A percentile compares a stretch with the other conserved stretches of the same genome.
These are phyloP conservation scores for Thunnus thynnus DNA, from an alignment of 2,113 vertebrate genomes.

Conservation along the genomic window DNA sequence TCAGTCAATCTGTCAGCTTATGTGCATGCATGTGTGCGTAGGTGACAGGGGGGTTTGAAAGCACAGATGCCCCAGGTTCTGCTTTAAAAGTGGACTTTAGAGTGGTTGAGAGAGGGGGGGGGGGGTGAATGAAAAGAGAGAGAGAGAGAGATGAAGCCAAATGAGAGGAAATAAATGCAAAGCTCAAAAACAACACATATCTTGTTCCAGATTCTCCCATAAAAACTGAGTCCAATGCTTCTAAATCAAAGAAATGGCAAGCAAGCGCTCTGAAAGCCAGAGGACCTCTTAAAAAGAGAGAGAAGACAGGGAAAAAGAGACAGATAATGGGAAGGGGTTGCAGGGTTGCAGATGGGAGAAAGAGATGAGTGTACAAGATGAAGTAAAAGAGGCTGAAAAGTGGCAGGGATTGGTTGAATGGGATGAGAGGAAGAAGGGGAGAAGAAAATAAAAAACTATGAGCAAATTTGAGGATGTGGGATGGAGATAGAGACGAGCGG, in stretches of 20 bases:
- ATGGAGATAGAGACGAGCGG: constrained; percentile 19
- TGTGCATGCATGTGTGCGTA: not conserved
- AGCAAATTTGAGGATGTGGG: constrained; percentile 15
- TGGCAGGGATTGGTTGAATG: constrained; percentile 3
- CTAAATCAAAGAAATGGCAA: constrained; percentile 58
- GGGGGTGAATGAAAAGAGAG: not conserved
- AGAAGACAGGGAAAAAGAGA: not conserved
- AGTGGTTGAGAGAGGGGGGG: constrained; percentile 24
- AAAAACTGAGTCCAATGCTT: constrained; percentile 38
- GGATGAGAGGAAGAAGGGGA: not conserved
- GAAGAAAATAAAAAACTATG: not conserved
- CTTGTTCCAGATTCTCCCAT: constrained; percentile 55
- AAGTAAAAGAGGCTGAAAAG: constrained; percentile 19
- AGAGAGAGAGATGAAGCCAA: constrained; percentile 10
- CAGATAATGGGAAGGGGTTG: constrained; percentile 29
- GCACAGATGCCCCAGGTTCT: constrained; percentile 64
- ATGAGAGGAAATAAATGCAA: constrained; percentile 54
- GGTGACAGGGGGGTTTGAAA: constrained; percentile 41
- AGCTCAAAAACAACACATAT: constrained; percentile 49
- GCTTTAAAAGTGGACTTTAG: constrained; percentile 59
- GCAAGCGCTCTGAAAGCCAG: constrained; percentile 15
- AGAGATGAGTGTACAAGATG: constrained; percentile 28
- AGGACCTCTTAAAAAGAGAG: constrained; percentile 34
- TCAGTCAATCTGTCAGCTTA: constrained; percentile 58
- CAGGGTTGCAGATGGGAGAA: constrained; percentile 7